A percentile compares a stretch with the other conserved stretches of the same genome.
phyloP scores from a whole-genome alignment of 2,797 vertebrate species.

The Onychomys torridus region DNA sequence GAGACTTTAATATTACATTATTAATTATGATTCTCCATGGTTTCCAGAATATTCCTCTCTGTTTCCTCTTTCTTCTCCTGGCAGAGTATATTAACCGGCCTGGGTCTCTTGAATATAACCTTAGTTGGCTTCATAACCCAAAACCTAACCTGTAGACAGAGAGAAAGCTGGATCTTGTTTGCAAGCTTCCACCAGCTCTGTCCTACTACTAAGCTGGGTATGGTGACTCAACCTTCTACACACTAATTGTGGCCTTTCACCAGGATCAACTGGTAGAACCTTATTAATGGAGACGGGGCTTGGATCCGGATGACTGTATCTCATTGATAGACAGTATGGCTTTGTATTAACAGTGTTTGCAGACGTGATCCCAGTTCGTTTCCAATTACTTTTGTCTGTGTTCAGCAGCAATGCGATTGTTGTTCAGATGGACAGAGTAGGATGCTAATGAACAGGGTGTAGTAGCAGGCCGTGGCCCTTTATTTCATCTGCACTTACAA shows the following conservation, averaged over 20 bases:
- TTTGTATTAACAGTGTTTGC: background rate
- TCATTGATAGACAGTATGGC: background rate
- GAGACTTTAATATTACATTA: constrained; percentile 25
- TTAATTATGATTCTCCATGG: constrained; percentile 6
- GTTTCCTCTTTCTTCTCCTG: background rate
- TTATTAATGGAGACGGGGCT: constrained; percentile 35
- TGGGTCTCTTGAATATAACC: constrained; percentile 26
- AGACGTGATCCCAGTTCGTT: background rate
- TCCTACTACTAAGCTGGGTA: constrained; percentile 58
- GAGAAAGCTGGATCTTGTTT: constrained; percentile 18
- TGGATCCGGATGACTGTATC: background rate
- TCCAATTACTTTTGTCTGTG: background rate
- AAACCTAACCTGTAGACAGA: constrained; percentile 3
- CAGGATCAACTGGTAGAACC: constrained; percentile 49
- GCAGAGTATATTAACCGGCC: background rate
- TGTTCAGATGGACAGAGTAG: background rate
- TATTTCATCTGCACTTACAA: background rate
- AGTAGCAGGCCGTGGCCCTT: background rate
- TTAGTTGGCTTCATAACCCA: constrained; percentile 33
- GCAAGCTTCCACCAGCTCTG: constrained; percentile 21
- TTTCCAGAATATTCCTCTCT: constrained; percentile 8
- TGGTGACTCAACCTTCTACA: constrained; percentile 63
- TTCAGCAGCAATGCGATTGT: background rate
- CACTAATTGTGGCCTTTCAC: constrained; percentile 50
- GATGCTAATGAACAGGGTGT: background rate